phyloP scores from a whole-genome alignment of 92 coral and sea anemone genomes.

The Umimayanthus kanabou region DNA sequence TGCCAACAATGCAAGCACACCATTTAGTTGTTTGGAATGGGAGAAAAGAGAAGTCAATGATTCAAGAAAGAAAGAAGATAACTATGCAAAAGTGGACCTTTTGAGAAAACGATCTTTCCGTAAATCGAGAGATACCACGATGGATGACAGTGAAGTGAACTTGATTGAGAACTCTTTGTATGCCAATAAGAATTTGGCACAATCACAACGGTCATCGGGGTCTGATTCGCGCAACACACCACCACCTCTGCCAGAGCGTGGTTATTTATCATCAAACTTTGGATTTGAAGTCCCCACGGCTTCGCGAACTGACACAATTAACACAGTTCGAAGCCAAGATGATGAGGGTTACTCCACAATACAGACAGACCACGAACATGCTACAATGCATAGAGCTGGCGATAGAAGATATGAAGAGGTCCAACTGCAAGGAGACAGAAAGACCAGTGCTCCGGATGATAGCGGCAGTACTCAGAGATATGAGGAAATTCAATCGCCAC shows the following conservation, averaged over 20 bases:
- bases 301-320: conserved; percentile 66
- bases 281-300: conserved; percentile 54
- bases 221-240: conserved; percentile 54
- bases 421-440: background rate
- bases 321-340: conserved; percentile 52
- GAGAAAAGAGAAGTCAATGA: conserved; percentile 58
- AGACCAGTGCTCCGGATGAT: background rate
- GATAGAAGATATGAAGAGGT: conserved; percentile 55
- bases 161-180: conserved; percentile 83
- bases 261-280: conserved; percentile 30
- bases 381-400: conserved; percentile 1
- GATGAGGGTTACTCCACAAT: conserved; percentile 87
- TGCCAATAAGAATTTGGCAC: conserved; percentile 73
- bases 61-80: conserved; percentile 47
- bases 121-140: conserved; percentile 71
- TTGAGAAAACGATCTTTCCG: conserved; percentile 65
- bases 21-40: conserved; percentile 61
- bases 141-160: conserved; percentile 81
- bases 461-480: conserved; percentile 19
- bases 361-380: conserved; percentile 32
- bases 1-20: conserved; percentile 51
- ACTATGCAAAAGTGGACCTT: conserved; percentile 77
- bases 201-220: conserved; percentile 45
- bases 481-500: conserved; percentile 46
- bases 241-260: conserved; percentile 69